Evolutionary conservation across 2,888 invertebrate genomes (phyloP), one percentile per base, ranked within the genome.

Genomic region (Dynastes grantii): DNA sequence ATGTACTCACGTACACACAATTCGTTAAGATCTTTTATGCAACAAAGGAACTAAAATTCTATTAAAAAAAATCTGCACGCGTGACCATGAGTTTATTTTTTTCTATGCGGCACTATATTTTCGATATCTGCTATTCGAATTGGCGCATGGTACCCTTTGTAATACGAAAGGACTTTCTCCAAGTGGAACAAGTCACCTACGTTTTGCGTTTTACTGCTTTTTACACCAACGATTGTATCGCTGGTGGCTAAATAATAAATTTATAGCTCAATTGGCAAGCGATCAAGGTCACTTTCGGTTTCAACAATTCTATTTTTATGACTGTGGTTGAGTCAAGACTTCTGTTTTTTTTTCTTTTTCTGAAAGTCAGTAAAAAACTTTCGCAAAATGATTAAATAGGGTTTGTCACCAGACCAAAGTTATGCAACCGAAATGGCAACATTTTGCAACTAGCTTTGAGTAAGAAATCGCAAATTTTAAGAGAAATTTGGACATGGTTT

Each of bases 1-100:
- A 61, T 61, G 63, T 45, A 61, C 3, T 27, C 73, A 75, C 73
- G 73, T 75, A 68, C 2, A 45, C 8, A 45, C 22, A 68, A 75
- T 40, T 61, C 22, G 55, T 16, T 22, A 22, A 5, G 5, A 58
- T 61, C 45, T 55, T 75, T 75, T 11, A 63, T 45, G 37, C 45
- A 75, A 61, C 61, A 45, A 75, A 75, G 45, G 27, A 45, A 63
- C 27, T 61, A 22, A 40, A 67, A 45, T 8, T 45, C 45, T 45
- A 49, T 40, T 13, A n/a, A n/a, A 68, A 68, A 29, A 49, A 58
- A 68, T 51, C 1, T 27, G 67, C 49, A 13, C 68, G 27, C 29
- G 49, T 51, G 68, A n/a, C 68, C 68, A 9, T 68, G 71, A 71
- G 55, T 58, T 55, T 16, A 16, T 68, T 45, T 45, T 45, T 45